phyloP scores from a whole-genome alignment of 2,888 invertebrate genomes.

The Aricia artaxerxes region DNA sequence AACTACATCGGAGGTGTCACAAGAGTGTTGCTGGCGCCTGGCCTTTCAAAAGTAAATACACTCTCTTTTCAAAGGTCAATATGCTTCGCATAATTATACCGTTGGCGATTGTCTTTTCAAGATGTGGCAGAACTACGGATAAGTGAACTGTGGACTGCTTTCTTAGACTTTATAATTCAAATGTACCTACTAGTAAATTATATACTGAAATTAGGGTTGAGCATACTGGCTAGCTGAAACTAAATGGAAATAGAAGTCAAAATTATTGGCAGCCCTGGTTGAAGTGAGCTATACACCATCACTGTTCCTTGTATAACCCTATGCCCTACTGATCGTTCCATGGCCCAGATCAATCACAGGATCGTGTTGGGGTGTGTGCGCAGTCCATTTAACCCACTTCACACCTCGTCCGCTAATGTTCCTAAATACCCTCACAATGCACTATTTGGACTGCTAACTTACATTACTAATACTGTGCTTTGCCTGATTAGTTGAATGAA shows the following conservation, averaged over 20 bases:
- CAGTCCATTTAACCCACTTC: constrained; percentile 22
- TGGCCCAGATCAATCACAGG: constrained; percentile 24
- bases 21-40: no score
- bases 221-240: no score
- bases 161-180: no score
- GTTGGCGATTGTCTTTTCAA: neutral
- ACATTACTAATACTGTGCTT: neutral
- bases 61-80: no score
- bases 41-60: neutral
- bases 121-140: neutral
- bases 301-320: no score
- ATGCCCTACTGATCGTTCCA: neutral
- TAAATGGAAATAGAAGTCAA: no score
- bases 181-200: no score
- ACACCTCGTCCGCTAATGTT: constrained; percentile 20
- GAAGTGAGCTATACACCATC: no score
- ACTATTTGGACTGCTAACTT: constrained; percentile 6
- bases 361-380: constrained; percentile 6
- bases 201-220: no score
- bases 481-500: neutral
- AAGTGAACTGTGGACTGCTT: neutral
- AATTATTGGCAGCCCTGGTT: no score
- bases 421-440: constrained; percentile 33
- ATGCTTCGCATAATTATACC: neutral
- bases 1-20: no score